phyloP scores from a whole-genome alignment of 1,140 invertebrate genomes.

The Drosophila santomea region DNA sequence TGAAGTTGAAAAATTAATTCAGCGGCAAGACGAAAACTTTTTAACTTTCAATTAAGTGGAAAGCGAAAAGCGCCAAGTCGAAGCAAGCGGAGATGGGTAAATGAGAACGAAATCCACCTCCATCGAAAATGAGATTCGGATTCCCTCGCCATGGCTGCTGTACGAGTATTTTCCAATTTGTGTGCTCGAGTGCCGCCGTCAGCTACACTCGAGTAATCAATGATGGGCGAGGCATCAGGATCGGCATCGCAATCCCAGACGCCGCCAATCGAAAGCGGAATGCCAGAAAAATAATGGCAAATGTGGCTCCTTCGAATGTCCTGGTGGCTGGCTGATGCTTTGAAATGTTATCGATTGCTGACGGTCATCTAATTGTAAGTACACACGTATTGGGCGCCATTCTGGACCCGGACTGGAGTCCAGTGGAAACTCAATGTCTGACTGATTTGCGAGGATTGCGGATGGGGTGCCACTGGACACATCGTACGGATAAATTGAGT shows the following conservation, averaged over 20 bases:
- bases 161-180: constrained; percentile 70
- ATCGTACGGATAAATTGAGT: constrained; percentile 32
- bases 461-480: neutral
- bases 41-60: constrained; percentile 80
- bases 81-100: constrained; percentile 37
- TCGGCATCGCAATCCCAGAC: constrained; percentile 3
- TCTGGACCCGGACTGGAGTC: constrained; percentile 7
- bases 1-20: constrained; percentile 82
- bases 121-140: constrained; percentile 53
- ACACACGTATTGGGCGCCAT: constrained; percentile 52
- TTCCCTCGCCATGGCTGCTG: constrained; percentile 23
- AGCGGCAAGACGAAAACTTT: constrained; percentile 78
- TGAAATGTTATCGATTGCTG: constrained; percentile 68
- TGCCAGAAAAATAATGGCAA: constrained; percentile 70
- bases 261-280: constrained; percentile 51
- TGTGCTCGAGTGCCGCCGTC: constrained; percentile 77
- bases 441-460: constrained; percentile 55
- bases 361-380: constrained; percentile 78
- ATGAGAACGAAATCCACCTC: constrained; percentile 50
- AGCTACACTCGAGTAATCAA: constrained; percentile 78
- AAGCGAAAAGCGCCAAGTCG: constrained; percentile 43
- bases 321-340: constrained; percentile 18
- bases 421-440: constrained; percentile 32
- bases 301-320: constrained; percentile 33
- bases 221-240: constrained; percentile 42